A percentile compares a stretch with the other conserved stretches of the same genome.
phyloP scores from a whole-genome alignment of 37 sponge, comb jelly and placozoan species.

The Ianthella basta region DNA sequence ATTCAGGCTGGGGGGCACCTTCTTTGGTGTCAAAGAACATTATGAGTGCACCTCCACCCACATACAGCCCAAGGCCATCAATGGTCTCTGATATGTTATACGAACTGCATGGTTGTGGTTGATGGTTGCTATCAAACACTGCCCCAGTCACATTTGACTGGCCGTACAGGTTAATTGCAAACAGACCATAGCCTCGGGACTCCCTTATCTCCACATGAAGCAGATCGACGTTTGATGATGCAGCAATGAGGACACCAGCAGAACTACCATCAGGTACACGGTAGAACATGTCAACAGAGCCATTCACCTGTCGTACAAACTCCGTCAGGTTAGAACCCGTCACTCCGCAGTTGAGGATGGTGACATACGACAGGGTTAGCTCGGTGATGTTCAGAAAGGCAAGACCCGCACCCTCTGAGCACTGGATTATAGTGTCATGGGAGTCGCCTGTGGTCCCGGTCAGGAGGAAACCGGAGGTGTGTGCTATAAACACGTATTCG shows the following conservation, averaged over 20 bases:
- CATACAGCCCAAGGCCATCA: too few species aligned
- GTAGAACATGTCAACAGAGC: not conserved
- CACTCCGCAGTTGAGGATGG: not conserved
- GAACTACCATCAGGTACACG: not conserved
- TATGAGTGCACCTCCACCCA: too few species aligned
- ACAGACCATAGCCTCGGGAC: not conserved
- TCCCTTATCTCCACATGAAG: not conserved
- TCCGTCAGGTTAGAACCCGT: not conserved
- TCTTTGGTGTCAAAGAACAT: too few species aligned
- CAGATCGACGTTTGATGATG: not conserved
- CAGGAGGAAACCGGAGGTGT: not conserved
- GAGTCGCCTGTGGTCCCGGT: not conserved
- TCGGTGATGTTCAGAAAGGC: not conserved
- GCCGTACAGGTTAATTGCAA: slow-evolving; percentile 7
- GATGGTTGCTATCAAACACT: not conserved
- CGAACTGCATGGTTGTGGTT: too few species aligned
- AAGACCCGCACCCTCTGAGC: slow-evolving; percentile 5
- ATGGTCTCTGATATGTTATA: too few species aligned
- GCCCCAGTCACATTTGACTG: not conserved
- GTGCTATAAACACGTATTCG: not conserved
- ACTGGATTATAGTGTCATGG: not conserved
- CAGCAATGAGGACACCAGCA: slow-evolving; percentile 2
- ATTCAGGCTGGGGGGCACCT: too few species aligned
- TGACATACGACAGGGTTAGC: not conserved
- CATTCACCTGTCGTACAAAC: not conserved